Conservation (phyloP, 2,797 vertebrate species). For the Mycteria americana region DNA sequence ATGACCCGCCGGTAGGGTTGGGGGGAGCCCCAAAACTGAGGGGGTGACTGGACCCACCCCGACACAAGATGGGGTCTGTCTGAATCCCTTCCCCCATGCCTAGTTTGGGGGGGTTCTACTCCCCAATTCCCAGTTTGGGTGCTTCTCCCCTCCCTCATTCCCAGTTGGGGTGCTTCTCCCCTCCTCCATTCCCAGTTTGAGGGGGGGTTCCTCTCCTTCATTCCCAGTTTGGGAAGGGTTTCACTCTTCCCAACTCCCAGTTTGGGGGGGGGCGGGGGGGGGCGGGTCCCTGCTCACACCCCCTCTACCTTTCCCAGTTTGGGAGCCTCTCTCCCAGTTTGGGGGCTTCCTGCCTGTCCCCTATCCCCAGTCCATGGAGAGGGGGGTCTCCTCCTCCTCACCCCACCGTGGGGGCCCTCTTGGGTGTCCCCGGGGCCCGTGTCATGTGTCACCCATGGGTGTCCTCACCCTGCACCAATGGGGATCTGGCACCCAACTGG, state of each 20-base stretch:
- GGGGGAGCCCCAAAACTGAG: neutral
- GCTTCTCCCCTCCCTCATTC: neutral
- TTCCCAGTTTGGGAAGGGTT: neutral
- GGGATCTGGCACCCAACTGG: neutral
- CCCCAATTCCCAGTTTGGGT: neutral
- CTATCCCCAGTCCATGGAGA: neutral
- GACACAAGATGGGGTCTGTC: neutral
- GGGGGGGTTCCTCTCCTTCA: neutral
- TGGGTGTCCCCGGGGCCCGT: neutral
- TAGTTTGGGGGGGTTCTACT: neutral
- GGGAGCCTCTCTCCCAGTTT: neutral
- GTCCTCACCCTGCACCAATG: neutral
- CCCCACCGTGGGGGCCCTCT: neutral
- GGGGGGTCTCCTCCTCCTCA: neutral
- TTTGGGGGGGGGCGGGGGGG: too few species aligned
- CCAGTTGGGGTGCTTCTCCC: neutral
- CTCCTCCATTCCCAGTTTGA: too few species aligned
- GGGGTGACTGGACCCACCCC: neutral
- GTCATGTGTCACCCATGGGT: neutral
- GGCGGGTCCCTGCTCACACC: too few species aligned
- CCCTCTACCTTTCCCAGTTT: neutral
- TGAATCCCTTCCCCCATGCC: neutral
- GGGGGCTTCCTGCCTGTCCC: neutral
- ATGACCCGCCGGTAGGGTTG: rapidly evolving
- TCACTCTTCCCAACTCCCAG: neutral